Percentiles rank a stretch among this genome's conserved stretches.
Conservation (phyloP, 2,113 vertebrate species). For the Paramormyrops kingsleyae region DNA sequence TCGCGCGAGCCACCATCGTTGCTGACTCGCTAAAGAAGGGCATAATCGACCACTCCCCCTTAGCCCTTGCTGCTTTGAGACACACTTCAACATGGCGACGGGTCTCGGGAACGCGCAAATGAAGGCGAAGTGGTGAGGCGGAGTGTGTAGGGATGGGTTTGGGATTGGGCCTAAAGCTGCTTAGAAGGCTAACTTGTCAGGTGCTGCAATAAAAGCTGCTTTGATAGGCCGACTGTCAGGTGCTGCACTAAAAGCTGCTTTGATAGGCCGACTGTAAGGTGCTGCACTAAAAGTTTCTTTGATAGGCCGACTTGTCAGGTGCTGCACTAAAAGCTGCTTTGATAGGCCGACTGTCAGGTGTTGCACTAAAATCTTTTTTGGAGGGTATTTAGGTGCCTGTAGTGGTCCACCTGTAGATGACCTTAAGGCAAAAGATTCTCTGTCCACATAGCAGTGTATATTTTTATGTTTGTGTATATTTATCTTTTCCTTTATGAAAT, state of each 20-base stretch:
- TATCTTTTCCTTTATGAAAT: neutral
- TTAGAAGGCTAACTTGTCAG: slow-evolving; percentile 29
- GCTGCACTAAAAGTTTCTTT: slow-evolving; percentile 22
- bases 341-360: slow-evolving; percentile 28
- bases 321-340: slow-evolving; percentile 26
- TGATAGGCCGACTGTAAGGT: slow-evolving; percentile 28
- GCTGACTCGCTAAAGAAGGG: no score
- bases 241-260: slow-evolving; percentile 26
- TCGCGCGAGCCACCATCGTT: no score
- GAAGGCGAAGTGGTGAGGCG: no score
- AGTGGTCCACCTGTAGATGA: neutral
- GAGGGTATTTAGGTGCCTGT: neutral
- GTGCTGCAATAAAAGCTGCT: slow-evolving; percentile 21
- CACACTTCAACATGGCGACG: no score
- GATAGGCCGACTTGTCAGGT: slow-evolving; percentile 28
- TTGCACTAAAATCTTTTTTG: slow-evolving; percentile 15
- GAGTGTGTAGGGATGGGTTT: no score
- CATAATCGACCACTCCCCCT: no score
- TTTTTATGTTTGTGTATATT: neutral
- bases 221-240: slow-evolving; percentile 29
- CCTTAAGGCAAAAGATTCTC: neutral
- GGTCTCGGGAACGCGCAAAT: no score
- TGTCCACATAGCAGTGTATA: neutral
- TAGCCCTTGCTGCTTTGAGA: no score
- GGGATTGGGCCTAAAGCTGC: no score